A percentile compares a stretch with the other conserved stretches of the same genome.
phyloP scores from a whole-genome alignment of 2,113 vertebrate genomes.

The Parus major region DNA sequence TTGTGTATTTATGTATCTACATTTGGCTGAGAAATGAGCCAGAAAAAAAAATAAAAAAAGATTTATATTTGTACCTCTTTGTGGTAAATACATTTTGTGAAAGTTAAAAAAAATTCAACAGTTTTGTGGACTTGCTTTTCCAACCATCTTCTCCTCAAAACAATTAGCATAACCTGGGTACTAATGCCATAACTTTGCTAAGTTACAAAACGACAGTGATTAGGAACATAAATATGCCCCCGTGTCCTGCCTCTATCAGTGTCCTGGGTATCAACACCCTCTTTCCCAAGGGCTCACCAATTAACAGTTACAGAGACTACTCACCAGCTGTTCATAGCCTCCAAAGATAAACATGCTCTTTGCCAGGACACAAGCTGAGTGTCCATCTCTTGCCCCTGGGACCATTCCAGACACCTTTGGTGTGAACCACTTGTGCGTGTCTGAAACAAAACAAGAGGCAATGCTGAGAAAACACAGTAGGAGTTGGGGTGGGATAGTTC shows the following conservation, averaged over 20 bases:
- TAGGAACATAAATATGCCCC: neutral
- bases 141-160: neutral
- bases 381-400: constrained; percentile 93
- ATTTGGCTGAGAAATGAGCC: neutral
- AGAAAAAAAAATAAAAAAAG: neutral
- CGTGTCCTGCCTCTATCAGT: neutral
- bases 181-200: neutral
- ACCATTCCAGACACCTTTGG: constrained; percentile 90
- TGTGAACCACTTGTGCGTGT: constrained; percentile 90
- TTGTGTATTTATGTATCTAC: neutral
- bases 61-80: neutral
- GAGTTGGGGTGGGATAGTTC: neutral
- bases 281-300: neutral
- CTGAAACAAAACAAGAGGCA: constrained; percentile 69
- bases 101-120: neutral
- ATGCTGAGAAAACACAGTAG: neutral
- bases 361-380: constrained; percentile 91
- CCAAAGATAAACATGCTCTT: constrained; percentile 98
- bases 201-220: neutral
- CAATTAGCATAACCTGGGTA: neutral
- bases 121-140: neutral
- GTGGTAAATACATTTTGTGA: neutral
- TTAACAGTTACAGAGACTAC: constrained; percentile 37
- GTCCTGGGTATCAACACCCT: neutral
- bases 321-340: constrained; percentile 96